A percentile compares a stretch with the other conserved stretches of the same genome.
Conservation (phyloP, 1,140 invertebrate species). For the Ostrea edulis region DNA sequence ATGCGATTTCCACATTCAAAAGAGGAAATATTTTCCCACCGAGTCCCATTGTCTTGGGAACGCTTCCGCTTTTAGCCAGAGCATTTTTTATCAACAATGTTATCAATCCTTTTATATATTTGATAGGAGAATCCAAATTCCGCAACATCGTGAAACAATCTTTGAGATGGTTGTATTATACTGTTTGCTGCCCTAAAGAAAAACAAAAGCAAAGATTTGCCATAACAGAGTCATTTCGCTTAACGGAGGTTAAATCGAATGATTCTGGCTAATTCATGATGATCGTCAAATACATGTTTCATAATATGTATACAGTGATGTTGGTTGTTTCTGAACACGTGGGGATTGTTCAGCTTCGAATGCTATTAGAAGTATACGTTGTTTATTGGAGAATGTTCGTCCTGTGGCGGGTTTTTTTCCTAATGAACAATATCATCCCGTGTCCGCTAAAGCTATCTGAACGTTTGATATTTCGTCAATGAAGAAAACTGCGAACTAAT, state of each 20-base stretch:
- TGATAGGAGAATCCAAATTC: slow-evolving; percentile 45
- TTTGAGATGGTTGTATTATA: slow-evolving; percentile 24
- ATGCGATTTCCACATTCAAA: slow-evolving; percentile 39
- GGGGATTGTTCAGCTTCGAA: no score
- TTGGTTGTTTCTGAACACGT: no score
- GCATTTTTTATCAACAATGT: slow-evolving; percentile 52
- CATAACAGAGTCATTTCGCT: slow-evolving; percentile 1
- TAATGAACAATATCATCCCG: no score
- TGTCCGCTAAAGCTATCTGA: no score
- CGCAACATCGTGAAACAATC: slow-evolving; percentile 37
- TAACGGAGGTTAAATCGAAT: slow-evolving; percentile 4
- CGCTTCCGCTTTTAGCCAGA: slow-evolving; percentile 36
- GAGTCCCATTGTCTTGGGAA: slow-evolving; percentile 37
- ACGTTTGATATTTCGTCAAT: no score
- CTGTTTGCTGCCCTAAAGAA: neutral
- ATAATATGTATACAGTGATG: neutral
- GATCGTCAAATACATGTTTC: neutral
- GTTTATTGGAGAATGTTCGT: no score
- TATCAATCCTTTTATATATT: slow-evolving; percentile 50
- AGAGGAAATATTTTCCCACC: slow-evolving; percentile 30
- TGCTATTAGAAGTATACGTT: no score
- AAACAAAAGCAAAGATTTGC: slow-evolving; percentile 16
- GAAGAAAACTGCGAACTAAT: no score
- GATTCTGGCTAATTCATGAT: neutral
- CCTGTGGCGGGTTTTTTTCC: no score